A percentile compares a stretch with the other conserved stretches of the same genome.
Conservation (phyloP, 2,797 vertebrate species). For the Sebastes nivosus region DNA sequence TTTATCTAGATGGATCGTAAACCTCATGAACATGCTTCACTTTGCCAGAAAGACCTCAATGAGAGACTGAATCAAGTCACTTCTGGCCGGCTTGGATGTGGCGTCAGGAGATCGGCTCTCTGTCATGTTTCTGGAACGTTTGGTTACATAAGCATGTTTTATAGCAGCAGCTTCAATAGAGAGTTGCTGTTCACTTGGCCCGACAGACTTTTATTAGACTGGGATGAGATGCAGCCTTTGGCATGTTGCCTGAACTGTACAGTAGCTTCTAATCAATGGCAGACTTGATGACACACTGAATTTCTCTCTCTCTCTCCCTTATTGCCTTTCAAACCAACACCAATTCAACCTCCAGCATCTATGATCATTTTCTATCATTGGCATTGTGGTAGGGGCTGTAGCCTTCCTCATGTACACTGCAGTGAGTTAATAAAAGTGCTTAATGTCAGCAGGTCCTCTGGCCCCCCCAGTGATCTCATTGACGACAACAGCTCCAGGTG, state of each 20-base stretch:
- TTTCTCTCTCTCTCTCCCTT: slow-evolving; percentile 24
- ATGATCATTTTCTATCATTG: too few relatives aligned
- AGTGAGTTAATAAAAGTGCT: slow-evolving; percentile 23
- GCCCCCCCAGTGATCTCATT: not conserved
- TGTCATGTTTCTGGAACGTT: not conserved
- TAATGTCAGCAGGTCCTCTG: slow-evolving; percentile 1
- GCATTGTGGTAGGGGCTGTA: not conserved
- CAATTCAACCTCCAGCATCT: not conserved
- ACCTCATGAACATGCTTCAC: not conserved
- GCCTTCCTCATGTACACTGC: not conserved
- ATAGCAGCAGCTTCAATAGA: slow-evolving; percentile 1
- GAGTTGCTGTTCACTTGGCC: not conserved
- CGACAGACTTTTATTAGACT: slow-evolving; percentile 33
- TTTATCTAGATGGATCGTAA: not conserved
- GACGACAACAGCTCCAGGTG: not conserved
- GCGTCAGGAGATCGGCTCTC: not conserved
- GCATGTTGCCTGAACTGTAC: slow-evolving; percentile 28
- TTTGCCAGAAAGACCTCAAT: not conserved
- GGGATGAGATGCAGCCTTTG: slow-evolving; percentile 39
- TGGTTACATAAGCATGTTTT: slow-evolving; percentile 15
- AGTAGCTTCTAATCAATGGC: slow-evolving; percentile 43
- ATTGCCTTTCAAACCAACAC: not conserved
- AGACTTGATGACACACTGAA: slow-evolving; percentile 44
- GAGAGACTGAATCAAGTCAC: not conserved
- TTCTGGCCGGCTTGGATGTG: not conserved